These are phyloP conservation scores for Lepidocyrtinus sp. DNA, from an alignment of 2,888 invertebrate genomes.

Conservation along the genomic window DNA sequence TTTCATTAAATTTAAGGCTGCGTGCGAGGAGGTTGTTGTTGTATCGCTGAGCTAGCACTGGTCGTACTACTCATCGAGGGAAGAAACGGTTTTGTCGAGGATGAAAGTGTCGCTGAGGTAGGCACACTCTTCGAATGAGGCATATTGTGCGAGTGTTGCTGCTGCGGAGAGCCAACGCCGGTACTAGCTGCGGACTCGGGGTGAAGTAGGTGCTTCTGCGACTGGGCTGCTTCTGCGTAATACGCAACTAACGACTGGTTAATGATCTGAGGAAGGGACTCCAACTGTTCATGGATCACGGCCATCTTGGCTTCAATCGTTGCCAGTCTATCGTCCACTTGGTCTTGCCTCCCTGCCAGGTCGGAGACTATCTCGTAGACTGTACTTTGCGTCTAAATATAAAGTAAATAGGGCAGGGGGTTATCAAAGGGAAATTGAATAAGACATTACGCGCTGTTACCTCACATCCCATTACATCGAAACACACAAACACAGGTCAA, in stretches of 20 bases:
- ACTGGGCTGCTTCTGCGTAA: conserved; percentile 48
- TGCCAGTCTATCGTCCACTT: conserved; percentile 92
- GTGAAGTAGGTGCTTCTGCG: conserved; percentile 63
- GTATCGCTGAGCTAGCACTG: conserved; percentile 11
- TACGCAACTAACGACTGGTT: conserved; percentile 68
- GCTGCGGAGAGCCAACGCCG: conserved; percentile 50
- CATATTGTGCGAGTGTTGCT: conserved; percentile 61
- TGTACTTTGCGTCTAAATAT: conserved; percentile 92
- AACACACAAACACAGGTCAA: no score
- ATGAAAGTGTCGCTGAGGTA: conserved; percentile 63
- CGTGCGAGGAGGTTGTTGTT: conserved; percentile 60
- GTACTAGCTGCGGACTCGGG: conserved; percentile 62
- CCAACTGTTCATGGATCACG: conserved; percentile 87
- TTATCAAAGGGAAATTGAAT: conserved; percentile 71
- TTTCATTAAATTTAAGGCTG: conserved; percentile 47
- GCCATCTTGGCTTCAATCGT: conserved; percentile 94
- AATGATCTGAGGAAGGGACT: conserved; percentile 72
- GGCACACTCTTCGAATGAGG: conserved; percentile 71
- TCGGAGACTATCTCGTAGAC: conserved; percentile 99
- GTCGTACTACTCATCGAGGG: conserved; percentile 53
- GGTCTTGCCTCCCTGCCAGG: conserved; percentile 94
- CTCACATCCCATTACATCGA: background rate
- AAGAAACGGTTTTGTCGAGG: conserved; percentile 58
- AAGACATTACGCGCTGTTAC: conserved; percentile 66
- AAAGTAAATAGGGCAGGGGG: background rate